These are phyloP conservation scores for Fabriciana adippe DNA, from an alignment of 2,888 invertebrate species.

Conservation along the genomic window DNA sequence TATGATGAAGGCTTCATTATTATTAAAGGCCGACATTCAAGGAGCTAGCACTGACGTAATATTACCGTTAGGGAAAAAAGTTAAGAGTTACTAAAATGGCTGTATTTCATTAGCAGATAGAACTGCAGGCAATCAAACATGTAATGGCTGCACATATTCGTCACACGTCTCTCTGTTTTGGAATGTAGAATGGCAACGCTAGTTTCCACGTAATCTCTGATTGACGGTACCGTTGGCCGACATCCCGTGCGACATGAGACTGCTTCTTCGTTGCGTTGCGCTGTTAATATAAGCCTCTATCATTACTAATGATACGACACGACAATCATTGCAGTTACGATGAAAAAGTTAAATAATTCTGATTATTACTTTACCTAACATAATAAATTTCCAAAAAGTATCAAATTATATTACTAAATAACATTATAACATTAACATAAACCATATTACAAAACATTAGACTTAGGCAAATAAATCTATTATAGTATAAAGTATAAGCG, in stretches of 20 bases:
- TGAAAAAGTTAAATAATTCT: not conserved
- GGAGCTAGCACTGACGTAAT: constrained; percentile 17
- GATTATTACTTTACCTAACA: not conserved
- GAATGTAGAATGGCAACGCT: constrained; percentile 56
- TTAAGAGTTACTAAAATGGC: constrained; percentile 28
- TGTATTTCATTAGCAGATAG: constrained; percentile 36
- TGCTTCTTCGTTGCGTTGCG: constrained; percentile 21
- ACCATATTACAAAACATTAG: too few relatives aligned
- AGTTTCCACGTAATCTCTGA: constrained; percentile 66
- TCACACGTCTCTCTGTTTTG: constrained; percentile 48
- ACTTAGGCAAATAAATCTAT: not conserved
- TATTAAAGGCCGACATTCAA: too few relatives aligned
- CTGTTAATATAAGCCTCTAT: constrained; percentile 19
- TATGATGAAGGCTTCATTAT: constrained; percentile 1
- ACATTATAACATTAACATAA: not conserved
- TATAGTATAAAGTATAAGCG: not conserved
- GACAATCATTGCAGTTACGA: not conserved
- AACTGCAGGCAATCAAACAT: constrained; percentile 33
- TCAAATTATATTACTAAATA: too few relatives aligned
- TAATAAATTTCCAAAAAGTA: too few relatives aligned
- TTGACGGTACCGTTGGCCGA: constrained; percentile 62
- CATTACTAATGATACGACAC: constrained; percentile 18
- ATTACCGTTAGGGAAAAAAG: constrained; percentile 34
- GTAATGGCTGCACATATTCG: constrained; percentile 44
- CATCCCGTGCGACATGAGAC: constrained; percentile 37